A percentile compares a stretch with the other conserved stretches of the same genome.
Evolutionary conservation across 2,888 invertebrate genomes (phyloP).

Genomic region (Deilephila elpenor): DNA sequence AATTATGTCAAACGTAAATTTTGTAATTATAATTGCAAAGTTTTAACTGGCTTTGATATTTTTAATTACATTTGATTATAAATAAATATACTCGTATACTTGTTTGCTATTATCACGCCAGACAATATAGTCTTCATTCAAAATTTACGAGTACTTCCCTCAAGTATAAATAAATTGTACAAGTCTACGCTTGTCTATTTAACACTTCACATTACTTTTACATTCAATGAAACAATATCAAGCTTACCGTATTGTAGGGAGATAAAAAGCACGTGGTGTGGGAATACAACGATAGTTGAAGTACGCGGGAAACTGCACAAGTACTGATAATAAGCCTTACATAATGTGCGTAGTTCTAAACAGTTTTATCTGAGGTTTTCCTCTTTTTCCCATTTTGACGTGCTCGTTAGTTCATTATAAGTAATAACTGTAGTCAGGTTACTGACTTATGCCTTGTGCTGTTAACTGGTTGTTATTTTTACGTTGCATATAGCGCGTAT

Average conservation of each 20-base stretch:
- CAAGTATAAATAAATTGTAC: too few species aligned
- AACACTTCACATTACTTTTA: not conserved
- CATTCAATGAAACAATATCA: not conserved
- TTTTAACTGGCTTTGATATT: too few species aligned
- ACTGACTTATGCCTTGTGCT: conserved; percentile 7
- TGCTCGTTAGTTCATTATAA: conserved; percentile 15
- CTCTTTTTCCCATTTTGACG: conserved; percentile 1
- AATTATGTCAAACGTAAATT: too few species aligned
- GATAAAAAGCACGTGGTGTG: conserved; percentile 11
- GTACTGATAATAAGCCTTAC: not conserved
- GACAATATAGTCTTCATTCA: too few species aligned
- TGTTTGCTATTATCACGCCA: too few species aligned
- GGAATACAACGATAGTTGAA: not conserved
- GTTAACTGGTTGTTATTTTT: not conserved
- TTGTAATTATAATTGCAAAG: too few species aligned
- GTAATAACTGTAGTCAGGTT: conserved; percentile 1
- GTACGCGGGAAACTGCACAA: not conserved
- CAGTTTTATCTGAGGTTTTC: conserved; percentile 2
- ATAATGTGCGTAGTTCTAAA: conserved; percentile 4
- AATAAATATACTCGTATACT: too few species aligned
- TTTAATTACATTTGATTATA: too few species aligned
- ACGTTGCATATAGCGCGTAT: not conserved
- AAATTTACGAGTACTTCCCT: too few species aligned
- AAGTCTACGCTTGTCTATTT: not conserved
- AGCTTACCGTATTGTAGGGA: not conserved